These are phyloP conservation scores for Metaphire vulgaris DNA, from an alignment of 1,140 invertebrate species.

Conservation along the genomic window DNA sequence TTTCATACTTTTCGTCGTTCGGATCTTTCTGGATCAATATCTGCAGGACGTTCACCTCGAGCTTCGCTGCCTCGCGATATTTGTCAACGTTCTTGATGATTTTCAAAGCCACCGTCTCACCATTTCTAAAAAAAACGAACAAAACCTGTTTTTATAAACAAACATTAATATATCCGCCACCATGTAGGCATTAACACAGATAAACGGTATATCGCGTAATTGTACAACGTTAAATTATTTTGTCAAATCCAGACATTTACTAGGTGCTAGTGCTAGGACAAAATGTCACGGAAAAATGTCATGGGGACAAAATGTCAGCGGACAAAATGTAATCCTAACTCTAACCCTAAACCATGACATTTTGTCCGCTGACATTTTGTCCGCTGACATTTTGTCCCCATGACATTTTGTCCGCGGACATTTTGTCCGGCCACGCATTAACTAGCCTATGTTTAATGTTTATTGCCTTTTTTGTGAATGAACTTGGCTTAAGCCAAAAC, in stretches of 20 bases:
- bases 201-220: not conserved
- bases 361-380: too few species aligned
- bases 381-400: too few species aligned
- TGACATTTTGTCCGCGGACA: too few species aligned
- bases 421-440: too few species aligned
- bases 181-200: not conserved
- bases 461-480: too few species aligned
- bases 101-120: constrained; percentile 73
- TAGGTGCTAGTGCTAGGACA: too few species aligned
- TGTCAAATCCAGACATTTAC: not conserved
- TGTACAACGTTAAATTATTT: not conserved
- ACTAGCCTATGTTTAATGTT: too few species aligned
- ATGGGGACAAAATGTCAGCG: too few species aligned
- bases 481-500: too few species aligned
- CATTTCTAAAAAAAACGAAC: constrained; percentile 25
- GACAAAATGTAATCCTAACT: too few species aligned
- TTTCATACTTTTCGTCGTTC: constrained; percentile 83
- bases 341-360: too few species aligned
- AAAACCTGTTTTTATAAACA: not conserved
- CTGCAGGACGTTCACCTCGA: constrained; percentile 97
- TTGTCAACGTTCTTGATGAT: constrained; percentile 99
- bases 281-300: not conserved
- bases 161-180: too few species aligned
- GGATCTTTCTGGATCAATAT: constrained; percentile 91
- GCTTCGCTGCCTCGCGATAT: constrained; percentile 95